Conservation (phyloP, 1,140 invertebrate genomes). For the Drosophila mauritiana region DNA sequence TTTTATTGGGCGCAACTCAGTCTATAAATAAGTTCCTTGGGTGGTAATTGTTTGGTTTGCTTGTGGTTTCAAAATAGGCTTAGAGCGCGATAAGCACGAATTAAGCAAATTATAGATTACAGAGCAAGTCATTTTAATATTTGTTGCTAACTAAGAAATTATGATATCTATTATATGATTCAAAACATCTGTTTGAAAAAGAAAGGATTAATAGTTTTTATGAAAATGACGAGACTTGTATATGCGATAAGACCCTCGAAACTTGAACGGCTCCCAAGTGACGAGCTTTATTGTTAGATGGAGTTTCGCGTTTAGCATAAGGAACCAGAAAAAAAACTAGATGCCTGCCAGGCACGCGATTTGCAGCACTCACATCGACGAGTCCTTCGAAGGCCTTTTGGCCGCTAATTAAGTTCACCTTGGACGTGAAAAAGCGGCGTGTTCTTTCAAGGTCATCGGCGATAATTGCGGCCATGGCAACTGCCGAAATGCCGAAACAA, state of each 20-base stretch:
- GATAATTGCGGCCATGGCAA: slow-evolving; percentile 56
- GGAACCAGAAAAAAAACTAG: slow-evolving; percentile 20
- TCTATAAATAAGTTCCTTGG: slow-evolving; percentile 22
- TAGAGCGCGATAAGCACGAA: neutral
- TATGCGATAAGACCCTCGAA: slow-evolving; percentile 10
- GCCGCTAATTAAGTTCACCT: slow-evolving; percentile 71
- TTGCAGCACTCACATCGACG: slow-evolving; percentile 20
- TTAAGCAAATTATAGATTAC: neutral
- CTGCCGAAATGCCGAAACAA: slow-evolving; percentile 35
- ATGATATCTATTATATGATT: too few relatives aligned
- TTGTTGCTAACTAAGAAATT: too few relatives aligned
- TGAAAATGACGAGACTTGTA: neutral
- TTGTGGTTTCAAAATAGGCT: neutral
- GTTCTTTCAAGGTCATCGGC: slow-evolving; percentile 67
- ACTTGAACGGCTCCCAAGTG: slow-evolving; percentile 10
- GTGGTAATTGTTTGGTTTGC: slow-evolving; percentile 2
- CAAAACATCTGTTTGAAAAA: too few relatives aligned
- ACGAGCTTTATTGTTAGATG: slow-evolving; percentile 23
- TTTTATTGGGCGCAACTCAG: slow-evolving; percentile 17
- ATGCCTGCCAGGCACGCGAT: slow-evolving; percentile 63
- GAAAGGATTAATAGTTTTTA: neutral
- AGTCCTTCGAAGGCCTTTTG: slow-evolving; percentile 48
- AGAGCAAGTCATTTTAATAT: neutral
- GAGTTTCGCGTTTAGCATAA: slow-evolving; percentile 27
- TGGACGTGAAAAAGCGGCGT: slow-evolving; percentile 50